These are phyloP conservation scores for Zenarchopterus dispar DNA, from an alignment of 2,797 vertebrate species.

Conservation along the genomic window DNA sequence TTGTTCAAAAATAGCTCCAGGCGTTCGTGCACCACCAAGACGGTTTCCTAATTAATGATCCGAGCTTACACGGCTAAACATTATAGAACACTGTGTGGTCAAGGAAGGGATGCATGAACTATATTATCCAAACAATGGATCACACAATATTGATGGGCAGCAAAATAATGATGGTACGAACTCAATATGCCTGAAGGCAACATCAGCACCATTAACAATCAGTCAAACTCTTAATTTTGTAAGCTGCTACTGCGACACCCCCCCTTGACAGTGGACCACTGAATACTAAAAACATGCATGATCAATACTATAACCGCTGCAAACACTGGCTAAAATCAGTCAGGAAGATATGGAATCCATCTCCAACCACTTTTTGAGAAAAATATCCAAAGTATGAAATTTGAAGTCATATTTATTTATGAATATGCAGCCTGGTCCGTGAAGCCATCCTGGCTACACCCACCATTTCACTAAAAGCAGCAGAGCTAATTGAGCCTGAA, in stretches of 20 bases:
- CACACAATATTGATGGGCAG: constrained; percentile 23
- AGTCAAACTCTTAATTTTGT: constrained; percentile 33
- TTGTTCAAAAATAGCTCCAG: constrained; percentile 24
- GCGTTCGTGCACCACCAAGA: constrained; percentile 23
- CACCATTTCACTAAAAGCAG: neutral
- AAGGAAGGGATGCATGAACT: constrained; percentile 28
- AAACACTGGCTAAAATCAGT: neutral
- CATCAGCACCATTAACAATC: constrained; percentile 34
- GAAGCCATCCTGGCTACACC: neutral
- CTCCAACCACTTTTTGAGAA: neutral
- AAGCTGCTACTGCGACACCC: constrained; percentile 15
- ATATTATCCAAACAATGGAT: constrained; percentile 41
- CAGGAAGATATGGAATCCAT: neutral
- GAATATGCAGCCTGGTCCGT: neutral
- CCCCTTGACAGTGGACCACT: neutral
- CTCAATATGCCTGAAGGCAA: constrained; percentile 40
- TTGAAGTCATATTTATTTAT: no score
- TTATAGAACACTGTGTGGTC: constrained; percentile 27
- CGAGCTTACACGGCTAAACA: constrained; percentile 31
- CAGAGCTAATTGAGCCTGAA: neutral
- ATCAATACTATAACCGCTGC: constrained; percentile 16
- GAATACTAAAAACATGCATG: constrained; percentile 19
- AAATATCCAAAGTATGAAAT: no score
- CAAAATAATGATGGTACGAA: constrained; percentile 15
- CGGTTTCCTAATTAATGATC: constrained; percentile 45